Evolutionary conservation across 1,140 invertebrate species (phyloP).

Genomic region (Heliconius nattereri): DNA sequence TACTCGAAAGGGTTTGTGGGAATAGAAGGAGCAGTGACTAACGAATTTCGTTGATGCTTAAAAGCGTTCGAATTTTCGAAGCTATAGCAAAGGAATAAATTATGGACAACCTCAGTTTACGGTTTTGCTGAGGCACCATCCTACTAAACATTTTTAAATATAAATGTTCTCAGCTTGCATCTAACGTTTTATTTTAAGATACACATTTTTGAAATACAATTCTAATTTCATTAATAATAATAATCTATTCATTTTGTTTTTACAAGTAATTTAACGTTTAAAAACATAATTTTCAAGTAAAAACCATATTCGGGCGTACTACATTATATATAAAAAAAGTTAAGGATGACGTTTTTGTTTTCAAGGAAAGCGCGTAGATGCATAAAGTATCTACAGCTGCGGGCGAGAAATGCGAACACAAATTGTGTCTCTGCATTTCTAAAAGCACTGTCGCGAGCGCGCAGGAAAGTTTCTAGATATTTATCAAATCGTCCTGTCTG

Average conservation of each 20-base stretch:
- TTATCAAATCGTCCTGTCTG: conserved; percentile 63
- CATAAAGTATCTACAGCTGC: conserved; percentile 43
- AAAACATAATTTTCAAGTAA: not conserved
- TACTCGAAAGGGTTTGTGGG: conserved; percentile 56
- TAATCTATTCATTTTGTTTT: not conserved
- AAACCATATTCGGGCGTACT: not conserved
- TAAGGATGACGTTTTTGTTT: conserved; percentile 12
- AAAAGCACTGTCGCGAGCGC: conserved; percentile 53
- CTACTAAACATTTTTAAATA: conserved; percentile 23
- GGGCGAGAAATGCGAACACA: conserved; percentile 53
- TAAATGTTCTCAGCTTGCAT: conserved; percentile 6
- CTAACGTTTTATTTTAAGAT: too few species aligned
- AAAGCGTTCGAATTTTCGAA: conserved; percentile 51
- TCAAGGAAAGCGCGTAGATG: conserved; percentile 36
- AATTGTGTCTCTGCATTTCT: conserved; percentile 59
- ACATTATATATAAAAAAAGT: not conserved
- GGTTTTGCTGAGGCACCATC: conserved; percentile 17
- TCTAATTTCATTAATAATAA: too few species aligned
- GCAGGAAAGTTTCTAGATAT: conserved; percentile 60
- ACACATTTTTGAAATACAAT: not conserved
- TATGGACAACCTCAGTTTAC: conserved; percentile 43
- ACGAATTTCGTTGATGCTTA: conserved; percentile 56
- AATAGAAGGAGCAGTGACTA: conserved; percentile 57
- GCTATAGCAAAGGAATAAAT: conserved; percentile 54
- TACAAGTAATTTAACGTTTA: not conserved